Evolutionary conservation across 2,888 invertebrate genomes (phyloP).

Genomic region (Drosophila borealis): DNA sequence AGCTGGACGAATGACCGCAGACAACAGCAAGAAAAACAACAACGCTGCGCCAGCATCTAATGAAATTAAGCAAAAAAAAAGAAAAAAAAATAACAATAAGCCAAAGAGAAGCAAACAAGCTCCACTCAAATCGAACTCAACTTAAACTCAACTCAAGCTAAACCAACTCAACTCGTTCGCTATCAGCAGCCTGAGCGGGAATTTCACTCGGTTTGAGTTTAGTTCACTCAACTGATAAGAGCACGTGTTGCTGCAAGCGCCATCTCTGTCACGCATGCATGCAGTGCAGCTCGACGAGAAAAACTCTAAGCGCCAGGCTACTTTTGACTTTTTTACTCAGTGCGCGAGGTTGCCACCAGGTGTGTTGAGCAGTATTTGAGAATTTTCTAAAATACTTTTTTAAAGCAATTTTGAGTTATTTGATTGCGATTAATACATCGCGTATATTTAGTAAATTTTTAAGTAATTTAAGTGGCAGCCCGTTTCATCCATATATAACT

Average conservation of each 20-base stretch:
- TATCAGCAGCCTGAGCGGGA: conserved; percentile 42
- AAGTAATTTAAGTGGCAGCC: neutral
- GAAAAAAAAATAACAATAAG: conserved; percentile 32
- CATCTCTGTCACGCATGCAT: conserved; percentile 55
- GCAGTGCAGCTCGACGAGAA: neutral
- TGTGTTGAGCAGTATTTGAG: neutral
- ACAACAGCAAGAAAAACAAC: conserved; percentile 30
- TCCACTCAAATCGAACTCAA: neutral
- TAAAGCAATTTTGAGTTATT: neutral
- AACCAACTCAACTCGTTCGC: conserved; percentile 36
- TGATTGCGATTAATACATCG: neutral
- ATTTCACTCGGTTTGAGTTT: conserved; percentile 32
- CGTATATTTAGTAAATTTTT: too few relatives aligned
- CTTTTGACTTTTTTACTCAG: conserved; percentile 5
- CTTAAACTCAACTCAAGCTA: conserved; percentile 4
- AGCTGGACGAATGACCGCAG: conserved; percentile 56
- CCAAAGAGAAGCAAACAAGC: conserved; percentile 1
- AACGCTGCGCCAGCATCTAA: conserved; percentile 67
- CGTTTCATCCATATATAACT: too few relatives aligned
- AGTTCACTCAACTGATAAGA: conserved; percentile 74
- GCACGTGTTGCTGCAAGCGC: conserved; percentile 74
- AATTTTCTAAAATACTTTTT: neutral
- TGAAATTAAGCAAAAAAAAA: conserved; percentile 50
- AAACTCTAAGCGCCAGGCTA: conserved; percentile 10
- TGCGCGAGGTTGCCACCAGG: conserved; percentile 9